Percentiles rank a stretch among this genome's conserved stretches.
Evolutionary conservation across 2,888 invertebrate species (phyloP).

Genomic region (Melanotus villosus): DNA sequence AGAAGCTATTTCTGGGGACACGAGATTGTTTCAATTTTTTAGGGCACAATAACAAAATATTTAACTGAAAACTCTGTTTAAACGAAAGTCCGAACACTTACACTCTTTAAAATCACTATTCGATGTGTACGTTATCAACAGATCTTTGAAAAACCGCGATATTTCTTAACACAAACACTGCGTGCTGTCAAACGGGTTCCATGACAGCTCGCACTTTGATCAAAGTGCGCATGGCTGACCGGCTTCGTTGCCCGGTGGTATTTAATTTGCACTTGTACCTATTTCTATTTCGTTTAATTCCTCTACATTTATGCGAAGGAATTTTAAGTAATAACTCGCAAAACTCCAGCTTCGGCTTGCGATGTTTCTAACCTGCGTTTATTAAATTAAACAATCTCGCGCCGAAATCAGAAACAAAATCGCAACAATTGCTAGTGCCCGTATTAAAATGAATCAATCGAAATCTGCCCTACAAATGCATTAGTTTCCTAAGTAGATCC

Average conservation of each 20-base stretch:
- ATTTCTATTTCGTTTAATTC: background rate
- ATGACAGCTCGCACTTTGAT: conserved; percentile 63
- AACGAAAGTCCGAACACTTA: conserved; percentile 56
- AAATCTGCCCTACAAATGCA: too few species aligned
- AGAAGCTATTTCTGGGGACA: conserved; percentile 43
- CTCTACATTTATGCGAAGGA: too few species aligned
- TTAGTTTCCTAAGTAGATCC: too few species aligned
- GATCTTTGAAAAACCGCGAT: conserved; percentile 63
- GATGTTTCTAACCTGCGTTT: too few species aligned
- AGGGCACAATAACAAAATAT: conserved; percentile 45
- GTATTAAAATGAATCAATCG: too few species aligned
- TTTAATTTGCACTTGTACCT: conserved; percentile 4
- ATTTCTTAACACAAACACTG: conserved; percentile 65
- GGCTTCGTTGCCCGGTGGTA: conserved; percentile 45
- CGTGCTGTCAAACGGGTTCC: conserved; percentile 66
- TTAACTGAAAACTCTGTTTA: conserved; percentile 55
- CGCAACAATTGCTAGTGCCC: too few species aligned
- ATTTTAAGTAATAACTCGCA: too few species aligned
- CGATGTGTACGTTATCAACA: conserved; percentile 60
- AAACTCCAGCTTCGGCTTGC: too few species aligned
- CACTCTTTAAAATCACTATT: conserved; percentile 56
- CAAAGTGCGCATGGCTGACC: conserved; percentile 51
- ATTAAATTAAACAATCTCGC: too few species aligned
- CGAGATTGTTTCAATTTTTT: conserved; percentile 47
- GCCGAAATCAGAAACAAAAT: too few species aligned